These are phyloP conservation scores for Drosophila nebulosa DNA, from an alignment of 1,140 invertebrate genomes.

Conservation along the genomic window DNA sequence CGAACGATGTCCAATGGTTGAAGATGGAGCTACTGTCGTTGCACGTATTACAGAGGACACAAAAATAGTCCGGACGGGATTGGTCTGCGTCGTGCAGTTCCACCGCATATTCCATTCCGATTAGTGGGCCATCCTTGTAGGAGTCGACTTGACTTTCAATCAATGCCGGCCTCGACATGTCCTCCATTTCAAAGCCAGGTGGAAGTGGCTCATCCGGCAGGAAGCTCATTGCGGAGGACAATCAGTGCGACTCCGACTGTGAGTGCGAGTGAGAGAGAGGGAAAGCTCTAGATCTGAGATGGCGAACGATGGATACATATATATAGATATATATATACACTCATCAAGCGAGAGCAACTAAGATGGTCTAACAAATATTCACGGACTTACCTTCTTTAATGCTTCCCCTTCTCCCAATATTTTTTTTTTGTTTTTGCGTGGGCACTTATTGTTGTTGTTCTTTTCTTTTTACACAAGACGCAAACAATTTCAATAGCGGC, in stretches of 20 bases:
- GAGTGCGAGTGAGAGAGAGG: not conserved
- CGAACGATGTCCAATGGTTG: slow-evolving; percentile 87
- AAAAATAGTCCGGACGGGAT: slow-evolving; percentile 86
- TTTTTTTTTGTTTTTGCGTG: not conserved
- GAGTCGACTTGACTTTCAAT: slow-evolving; percentile 84
- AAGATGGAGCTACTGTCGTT: slow-evolving; percentile 88
- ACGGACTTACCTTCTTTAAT: not conserved
- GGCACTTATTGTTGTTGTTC: not conserved
- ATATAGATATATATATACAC: not conserved
- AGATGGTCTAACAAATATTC: not conserved
- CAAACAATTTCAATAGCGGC: not conserved
- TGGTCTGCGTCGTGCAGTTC: slow-evolving; percentile 85
- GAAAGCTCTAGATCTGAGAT: not conserved
- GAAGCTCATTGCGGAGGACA: slow-evolving; percentile 78
- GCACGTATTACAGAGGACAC: slow-evolving; percentile 88
- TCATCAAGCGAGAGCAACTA: not conserved
- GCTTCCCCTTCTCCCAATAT: not conserved
- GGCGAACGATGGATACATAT: not conserved
- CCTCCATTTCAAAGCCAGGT: slow-evolving; percentile 87
- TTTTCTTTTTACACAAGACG: not conserved
- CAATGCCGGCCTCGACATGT: slow-evolving; percentile 82
- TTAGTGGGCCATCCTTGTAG: slow-evolving; percentile 81
- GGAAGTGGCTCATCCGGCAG: slow-evolving; percentile 86
- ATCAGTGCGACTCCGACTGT: not conserved
- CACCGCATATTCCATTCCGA: slow-evolving; percentile 87